These are phyloP conservation scores for Perca schrenkii DNA, from an alignment of 2,113 vertebrate genomes.

Conservation along the genomic window DNA sequence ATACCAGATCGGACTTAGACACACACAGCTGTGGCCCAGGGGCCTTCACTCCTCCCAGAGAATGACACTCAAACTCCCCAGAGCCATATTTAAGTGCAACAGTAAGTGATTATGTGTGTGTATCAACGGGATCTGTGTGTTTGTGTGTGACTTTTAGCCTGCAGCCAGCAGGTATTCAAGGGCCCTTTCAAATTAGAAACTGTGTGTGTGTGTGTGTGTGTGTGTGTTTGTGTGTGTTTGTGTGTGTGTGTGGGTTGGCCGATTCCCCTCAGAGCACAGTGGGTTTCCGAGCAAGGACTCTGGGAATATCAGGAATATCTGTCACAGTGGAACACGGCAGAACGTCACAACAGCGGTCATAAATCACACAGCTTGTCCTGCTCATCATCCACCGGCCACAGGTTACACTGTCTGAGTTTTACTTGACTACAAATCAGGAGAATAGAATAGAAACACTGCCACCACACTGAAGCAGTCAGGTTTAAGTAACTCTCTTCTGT, in stretches of 20 bases:
- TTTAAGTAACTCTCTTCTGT: neutral
- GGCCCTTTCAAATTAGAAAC: constrained; percentile 71
- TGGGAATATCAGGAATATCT: constrained; percentile 73
- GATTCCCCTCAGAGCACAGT: constrained; percentile 52
- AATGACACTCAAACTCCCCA: constrained; percentile 69
- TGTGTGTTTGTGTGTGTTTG: no score
- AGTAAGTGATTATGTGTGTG: constrained; percentile 68
- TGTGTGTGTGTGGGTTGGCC: neutral
- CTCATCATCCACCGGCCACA: constrained; percentile 51
- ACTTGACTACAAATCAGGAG: constrained; percentile 30
- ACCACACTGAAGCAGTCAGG: neutral
- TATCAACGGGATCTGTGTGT: constrained; percentile 57
- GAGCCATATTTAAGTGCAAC: constrained; percentile 73
- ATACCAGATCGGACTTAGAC: constrained; percentile 76
- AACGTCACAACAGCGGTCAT: constrained; percentile 64
- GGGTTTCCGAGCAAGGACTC: constrained; percentile 71
- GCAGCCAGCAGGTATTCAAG: constrained; percentile 67
- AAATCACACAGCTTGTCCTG: constrained; percentile 74
- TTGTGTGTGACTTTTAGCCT: constrained; percentile 66
- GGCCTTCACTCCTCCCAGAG: constrained; percentile 62
- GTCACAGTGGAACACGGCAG: constrained; percentile 64
- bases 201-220: neutral
- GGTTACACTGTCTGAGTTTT: constrained; percentile 48
- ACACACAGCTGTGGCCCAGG: constrained; percentile 76
- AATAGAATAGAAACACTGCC: neutral